Conservation (phyloP, 2,888 invertebrate species). For the Falcaria lacertinaria region DNA sequence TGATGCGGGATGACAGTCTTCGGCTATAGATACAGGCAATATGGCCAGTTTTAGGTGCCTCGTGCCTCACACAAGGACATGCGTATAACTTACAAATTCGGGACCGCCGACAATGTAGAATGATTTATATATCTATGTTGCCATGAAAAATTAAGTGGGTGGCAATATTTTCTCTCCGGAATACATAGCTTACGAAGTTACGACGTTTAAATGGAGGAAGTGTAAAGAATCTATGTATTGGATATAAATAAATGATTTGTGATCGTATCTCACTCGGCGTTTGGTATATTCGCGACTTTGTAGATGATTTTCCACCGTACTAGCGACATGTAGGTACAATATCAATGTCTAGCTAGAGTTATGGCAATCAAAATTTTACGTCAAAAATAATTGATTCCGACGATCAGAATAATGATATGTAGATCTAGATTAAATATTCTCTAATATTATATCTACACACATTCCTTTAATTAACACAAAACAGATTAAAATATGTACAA, state of each 20-base stretch:
- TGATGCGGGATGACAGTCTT: background rate
- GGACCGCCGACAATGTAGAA: constrained; percentile 70
- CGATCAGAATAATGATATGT: too few species aligned
- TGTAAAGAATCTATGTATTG: constrained; percentile 12
- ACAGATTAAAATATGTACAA: too few species aligned
- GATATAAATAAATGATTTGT: background rate
- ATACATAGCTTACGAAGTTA: constrained; percentile 6
- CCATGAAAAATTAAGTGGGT: constrained; percentile 32
- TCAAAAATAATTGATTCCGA: too few species aligned
- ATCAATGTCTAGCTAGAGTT: too few species aligned
- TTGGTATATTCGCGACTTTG: background rate
- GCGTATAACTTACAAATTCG: constrained; percentile 75
- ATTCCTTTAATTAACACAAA: too few species aligned
- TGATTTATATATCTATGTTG: constrained; percentile 57
- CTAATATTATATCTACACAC: too few species aligned
- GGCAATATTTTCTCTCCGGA: constrained; percentile 25
- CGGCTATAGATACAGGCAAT: constrained; percentile 48
- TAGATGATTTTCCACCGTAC: background rate
- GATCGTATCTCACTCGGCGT: background rate
- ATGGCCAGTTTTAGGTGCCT: constrained; percentile 74
- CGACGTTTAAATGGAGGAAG: constrained; percentile 17
- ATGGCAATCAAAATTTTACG: too few species aligned
- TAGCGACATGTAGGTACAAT: too few species aligned
- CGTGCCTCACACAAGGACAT: constrained; percentile 77
- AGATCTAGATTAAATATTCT: too few species aligned